Percentiles rank a stretch among this genome's conserved stretches.
phyloP scores from a whole-genome alignment of 2,113 vertebrate genomes.

The Pedionomus torquatus region DNA sequence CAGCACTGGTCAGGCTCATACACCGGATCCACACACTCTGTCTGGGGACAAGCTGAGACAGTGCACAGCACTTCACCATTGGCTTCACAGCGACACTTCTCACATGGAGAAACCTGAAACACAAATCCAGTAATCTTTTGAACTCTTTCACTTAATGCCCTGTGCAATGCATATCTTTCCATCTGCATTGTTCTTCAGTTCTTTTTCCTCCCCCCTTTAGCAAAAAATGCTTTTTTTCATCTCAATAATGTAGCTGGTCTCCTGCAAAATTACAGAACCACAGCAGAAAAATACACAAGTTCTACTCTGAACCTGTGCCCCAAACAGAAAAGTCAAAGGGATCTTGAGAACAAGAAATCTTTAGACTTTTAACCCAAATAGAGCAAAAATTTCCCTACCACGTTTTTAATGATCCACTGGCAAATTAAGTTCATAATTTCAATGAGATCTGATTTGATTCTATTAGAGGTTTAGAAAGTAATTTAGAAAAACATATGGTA shows the following conservation, averaged over 20 bases:
- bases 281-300: not conserved
- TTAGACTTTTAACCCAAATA: not conserved
- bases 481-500: not conserved
- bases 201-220: not conserved
- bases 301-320: not conserved
- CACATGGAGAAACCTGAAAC: slow-evolving; percentile 93
- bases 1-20: slow-evolving; percentile 98
- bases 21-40: slow-evolving; percentile 95
- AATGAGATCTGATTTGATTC: not conserved
- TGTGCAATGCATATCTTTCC: not conserved
- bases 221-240: not conserved
- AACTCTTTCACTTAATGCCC: not conserved
- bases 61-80: slow-evolving; percentile 95
- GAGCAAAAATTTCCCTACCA: not conserved
- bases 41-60: slow-evolving; percentile 94
- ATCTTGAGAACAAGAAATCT: not conserved
- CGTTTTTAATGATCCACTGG: not conserved
- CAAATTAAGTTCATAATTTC: not conserved
- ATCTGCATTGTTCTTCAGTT: not conserved
- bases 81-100: slow-evolving; percentile 93
- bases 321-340: not conserved
- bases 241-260: not conserved
- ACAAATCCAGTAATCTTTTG: slow-evolving; percentile 19
- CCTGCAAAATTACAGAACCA: not conserved
- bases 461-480: not conserved